Conservation (phyloP, 2,888 invertebrate species). For the Oscheius myriophilus region DNA sequence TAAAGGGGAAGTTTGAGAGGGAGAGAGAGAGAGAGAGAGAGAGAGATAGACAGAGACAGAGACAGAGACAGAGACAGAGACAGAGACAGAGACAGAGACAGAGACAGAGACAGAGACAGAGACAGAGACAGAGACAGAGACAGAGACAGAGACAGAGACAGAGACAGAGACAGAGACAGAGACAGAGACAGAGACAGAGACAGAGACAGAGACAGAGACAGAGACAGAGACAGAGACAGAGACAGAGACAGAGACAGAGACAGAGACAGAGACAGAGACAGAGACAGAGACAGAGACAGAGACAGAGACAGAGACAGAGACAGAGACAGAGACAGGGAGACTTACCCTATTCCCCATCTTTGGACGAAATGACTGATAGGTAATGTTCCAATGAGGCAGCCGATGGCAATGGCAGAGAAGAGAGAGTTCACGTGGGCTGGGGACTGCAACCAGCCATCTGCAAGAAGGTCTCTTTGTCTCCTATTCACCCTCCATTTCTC, state of each 20-base stretch:
- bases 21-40: no score
- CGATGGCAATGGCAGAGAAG: slow-evolving; percentile 44
- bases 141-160: neutral
- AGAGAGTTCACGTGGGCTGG: slow-evolving; percentile 36
- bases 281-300: neutral
- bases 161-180: no score
- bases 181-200: neutral
- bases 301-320: no score
- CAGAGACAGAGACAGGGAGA: no score
- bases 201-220: neutral
- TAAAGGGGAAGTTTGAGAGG: neutral
- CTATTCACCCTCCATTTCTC: neutral
- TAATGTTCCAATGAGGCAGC: slow-evolving; percentile 38
- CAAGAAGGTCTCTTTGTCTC: neutral
- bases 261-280: neutral
- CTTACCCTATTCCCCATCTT: slow-evolving; percentile 4
- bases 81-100: no score
- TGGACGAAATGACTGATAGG: slow-evolving; percentile 23
- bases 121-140: neutral
- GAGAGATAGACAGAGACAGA: neutral
- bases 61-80: neutral
- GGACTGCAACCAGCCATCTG: slow-evolving; percentile 41
- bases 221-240: neutral
- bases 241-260: no score
- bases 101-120: neutral